Evolutionary conservation across 2,888 invertebrate species (phyloP), one percentile per base, ranked within the genome.

Genomic region (Metopia argyrocephala): DNA sequence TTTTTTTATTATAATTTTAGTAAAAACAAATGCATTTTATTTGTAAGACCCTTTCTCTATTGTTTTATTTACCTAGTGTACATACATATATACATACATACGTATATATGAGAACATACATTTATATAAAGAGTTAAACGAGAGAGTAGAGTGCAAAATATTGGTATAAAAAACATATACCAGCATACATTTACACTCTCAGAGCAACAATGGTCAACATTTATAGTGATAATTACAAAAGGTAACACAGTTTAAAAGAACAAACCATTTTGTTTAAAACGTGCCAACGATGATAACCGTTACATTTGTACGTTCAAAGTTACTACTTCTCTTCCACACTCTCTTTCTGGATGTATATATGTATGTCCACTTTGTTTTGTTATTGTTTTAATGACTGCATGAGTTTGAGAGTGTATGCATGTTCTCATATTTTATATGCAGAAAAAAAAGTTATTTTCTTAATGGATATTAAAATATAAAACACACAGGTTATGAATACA

Each of bases 381-480:
- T 68, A 31, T 68, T 62, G 28, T 56, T 0, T 48, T 15, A 18
- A 76, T 28, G 38, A 12, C 15, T 38, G 15, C 12, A 38, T 38
- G 38, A 38, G 38, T 38, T 9, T 12, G 15, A 2, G 15, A 38
- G 15, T 3, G n/a, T n/a, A n/a, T n/a, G n/a, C n/a, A n/a, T n/a
- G n/a, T n/a, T n/a, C n/a, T n/a, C n/a, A n/a, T n/a, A n/a, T n/a
- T n/a, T n/a, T n/a, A 1, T 9, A 38, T 12, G 4, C 1, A 12
- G 15, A 38, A 38, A 38, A 61, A 25, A 71, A 81, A 70, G 59
- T 70, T 48, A 70, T 74, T 78, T 78, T 74, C 61, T 70, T 78
- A 81, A 81, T 81, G 81, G 81, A 81, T 81, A 81, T 81, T 81
- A 70, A 78, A 81, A 80, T 73, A 70, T 70, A 76, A 76, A n/a